A percentile compares a stretch with the other conserved stretches of the same genome.
Evolutionary conservation across 2,888 invertebrate species (phyloP).

Genomic region (Muscina levida): DNA sequence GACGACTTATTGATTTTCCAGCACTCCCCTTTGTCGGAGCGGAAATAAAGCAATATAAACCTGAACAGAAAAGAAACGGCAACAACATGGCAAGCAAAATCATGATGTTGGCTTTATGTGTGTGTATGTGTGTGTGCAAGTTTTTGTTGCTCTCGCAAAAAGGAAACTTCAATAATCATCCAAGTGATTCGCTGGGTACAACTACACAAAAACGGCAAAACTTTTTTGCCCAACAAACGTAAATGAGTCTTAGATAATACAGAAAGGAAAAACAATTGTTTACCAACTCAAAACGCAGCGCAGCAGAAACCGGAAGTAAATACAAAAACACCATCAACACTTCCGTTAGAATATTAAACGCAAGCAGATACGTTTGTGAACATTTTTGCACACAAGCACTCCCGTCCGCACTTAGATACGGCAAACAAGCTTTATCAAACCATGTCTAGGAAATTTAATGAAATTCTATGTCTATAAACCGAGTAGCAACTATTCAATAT

Average conservation of each 20-base stretch:
- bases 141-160: too few relatives aligned
- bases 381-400: not conserved
- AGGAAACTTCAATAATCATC: conserved; percentile 58
- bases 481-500: too few relatives aligned
- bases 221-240: not conserved
- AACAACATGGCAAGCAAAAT: not conserved
- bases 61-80: not conserved
- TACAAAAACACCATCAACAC: conserved; percentile 40
- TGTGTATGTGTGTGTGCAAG: too few relatives aligned
- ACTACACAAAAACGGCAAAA: not conserved
- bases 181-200: conserved; percentile 34
- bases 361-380: not conserved
- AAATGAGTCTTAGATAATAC: conserved; percentile 33
- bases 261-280: conserved; percentile 26
- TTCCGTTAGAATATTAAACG: conserved; percentile 37
- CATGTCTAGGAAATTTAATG: not conserved
- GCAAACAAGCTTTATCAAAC: not conserved
- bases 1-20: conserved; percentile 24
- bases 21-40: conserved; percentile 19
- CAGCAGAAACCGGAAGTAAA: conserved; percentile 42
- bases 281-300: not conserved
- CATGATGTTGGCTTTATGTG: too few relatives aligned
- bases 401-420: not conserved
- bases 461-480: too few relatives aligned
- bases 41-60: conserved; percentile 38